Evolutionary conservation across 2,797 vertebrate species (phyloP), one percentile per base, ranked within the genome.

Genomic region (Centroberyx gerrardi): DNA sequence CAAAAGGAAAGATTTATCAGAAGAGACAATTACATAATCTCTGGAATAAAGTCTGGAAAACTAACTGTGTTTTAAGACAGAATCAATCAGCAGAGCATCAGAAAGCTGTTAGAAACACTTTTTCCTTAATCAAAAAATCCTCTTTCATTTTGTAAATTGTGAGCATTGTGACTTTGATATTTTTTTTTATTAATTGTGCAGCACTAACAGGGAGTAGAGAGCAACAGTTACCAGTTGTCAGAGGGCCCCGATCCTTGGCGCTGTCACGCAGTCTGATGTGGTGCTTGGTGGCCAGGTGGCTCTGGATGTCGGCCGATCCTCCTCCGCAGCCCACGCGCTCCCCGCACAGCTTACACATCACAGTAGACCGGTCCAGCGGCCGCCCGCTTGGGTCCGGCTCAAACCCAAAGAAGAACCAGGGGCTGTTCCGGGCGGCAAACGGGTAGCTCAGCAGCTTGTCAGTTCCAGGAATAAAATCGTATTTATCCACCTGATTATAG

Each of bases 381-480:
- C 91, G 89, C 1, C 95, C 95, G 0, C 82, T 88, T 0, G 90
- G 87, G 52, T 95, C 93, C 0, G 93, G 91, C 74, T 95, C 94
- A 7, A 94, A 92, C 5, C 95, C 95, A 6, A 95, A 95, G 53
- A 96, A 96, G 72, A 92, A 91, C 95, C 95, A 95, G 0, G 92
- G 89, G 40, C 90, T 90, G 74, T 85, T 83, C 28, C 82, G 86
- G 1, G 76, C 22, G n/a, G 86, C 74, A 1, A 80, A 84, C 0
- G 88, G 84, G 62, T 88, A 82, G 48, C 80, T 88, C 63, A 93
- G 84, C 51, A 94, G 81, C 51, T 90, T 91, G 44, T 94, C 93
- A 0, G 90, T 86, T 46, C 90, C 92, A 1, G 90, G 77, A 15
- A 92, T 68, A 18, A 90, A 94, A 38, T 92, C 90, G 0, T 93